Evolutionary conservation across 2,888 invertebrate species (phyloP).

Genomic region (Sympetrum striolatum): DNA sequence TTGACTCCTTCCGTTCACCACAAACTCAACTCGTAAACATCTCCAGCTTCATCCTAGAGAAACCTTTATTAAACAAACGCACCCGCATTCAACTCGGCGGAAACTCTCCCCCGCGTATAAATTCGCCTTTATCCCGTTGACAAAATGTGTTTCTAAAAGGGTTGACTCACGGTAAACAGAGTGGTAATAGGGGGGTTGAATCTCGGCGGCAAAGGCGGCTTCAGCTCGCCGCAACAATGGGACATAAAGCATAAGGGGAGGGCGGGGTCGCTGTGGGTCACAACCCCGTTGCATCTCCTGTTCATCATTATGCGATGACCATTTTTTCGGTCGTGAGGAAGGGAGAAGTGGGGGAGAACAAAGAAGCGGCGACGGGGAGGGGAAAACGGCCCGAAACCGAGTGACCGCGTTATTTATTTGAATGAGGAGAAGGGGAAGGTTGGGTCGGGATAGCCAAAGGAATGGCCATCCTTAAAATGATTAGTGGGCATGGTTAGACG

Average conservation of each 20-base stretch:
- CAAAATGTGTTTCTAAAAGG: conserved; percentile 8
- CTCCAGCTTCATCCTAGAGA: neutral
- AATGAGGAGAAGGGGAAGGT: neutral
- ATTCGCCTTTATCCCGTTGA: conserved; percentile 4
- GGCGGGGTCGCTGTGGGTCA: neutral
- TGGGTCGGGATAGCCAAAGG: neutral
- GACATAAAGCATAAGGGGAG: conserved; percentile 20
- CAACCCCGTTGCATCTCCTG: conserved; percentile 8
- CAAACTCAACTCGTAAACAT: neutral
- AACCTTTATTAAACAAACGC: neutral
- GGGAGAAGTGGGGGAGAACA: neutral
- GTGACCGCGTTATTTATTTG: conserved; percentile 19
- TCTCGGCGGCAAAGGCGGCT: neutral
- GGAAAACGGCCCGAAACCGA: neutral
- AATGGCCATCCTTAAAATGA: conserved; percentile 28
- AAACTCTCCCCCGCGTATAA: neutral
- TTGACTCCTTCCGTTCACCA: neutral
- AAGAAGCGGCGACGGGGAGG: neutral
- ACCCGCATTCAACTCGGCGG: neutral
- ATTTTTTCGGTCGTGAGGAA: neutral
- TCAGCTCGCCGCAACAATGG: neutral
- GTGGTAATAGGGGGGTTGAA: conserved; percentile 1
- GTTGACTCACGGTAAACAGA: conserved; percentile 4
- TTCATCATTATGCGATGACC: conserved; percentile 4
- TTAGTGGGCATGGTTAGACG: neutral